These are phyloP conservation scores for Argopecten irradians DNA, from an alignment of 1,140 invertebrate species.

Conservation along the genomic window DNA sequence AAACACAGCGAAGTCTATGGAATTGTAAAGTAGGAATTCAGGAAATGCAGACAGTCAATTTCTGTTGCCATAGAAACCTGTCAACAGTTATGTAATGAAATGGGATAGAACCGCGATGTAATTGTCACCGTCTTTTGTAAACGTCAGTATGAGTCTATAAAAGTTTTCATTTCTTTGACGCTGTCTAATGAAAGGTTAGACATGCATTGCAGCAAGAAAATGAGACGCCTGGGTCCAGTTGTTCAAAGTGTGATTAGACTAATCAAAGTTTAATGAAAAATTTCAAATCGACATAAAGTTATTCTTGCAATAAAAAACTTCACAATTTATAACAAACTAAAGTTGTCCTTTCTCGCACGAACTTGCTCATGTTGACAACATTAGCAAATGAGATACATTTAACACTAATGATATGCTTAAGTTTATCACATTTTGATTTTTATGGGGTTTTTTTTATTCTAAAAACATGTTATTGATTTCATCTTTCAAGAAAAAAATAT, in stretches of 20 bases:
- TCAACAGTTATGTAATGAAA: background rate
- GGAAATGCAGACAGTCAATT: background rate
- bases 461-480: background rate
- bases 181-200: too few relatives aligned
- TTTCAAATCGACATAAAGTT: too few relatives aligned
- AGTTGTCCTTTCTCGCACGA: too few relatives aligned
- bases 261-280: too few relatives aligned
- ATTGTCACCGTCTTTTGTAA: background rate
- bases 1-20: background rate
- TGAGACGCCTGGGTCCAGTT: too few relatives aligned
- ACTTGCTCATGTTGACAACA: too few relatives aligned
- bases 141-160: background rate
- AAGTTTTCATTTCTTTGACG: background rate
- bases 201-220: too few relatives aligned
- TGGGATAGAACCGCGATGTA: background rate
- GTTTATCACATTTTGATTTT: background rate
- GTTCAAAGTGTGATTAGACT: too few relatives aligned
- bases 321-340: too few relatives aligned
- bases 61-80: background rate
- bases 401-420: background rate
- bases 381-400: too few relatives aligned
- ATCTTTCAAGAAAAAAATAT: background rate
- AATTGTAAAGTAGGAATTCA: background rate
- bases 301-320: too few relatives aligned
- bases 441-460: background rate